Base-by-base conservation (phyloP, 2,797 vertebrate species). In the Cyclopterus lumpus region DNA sequence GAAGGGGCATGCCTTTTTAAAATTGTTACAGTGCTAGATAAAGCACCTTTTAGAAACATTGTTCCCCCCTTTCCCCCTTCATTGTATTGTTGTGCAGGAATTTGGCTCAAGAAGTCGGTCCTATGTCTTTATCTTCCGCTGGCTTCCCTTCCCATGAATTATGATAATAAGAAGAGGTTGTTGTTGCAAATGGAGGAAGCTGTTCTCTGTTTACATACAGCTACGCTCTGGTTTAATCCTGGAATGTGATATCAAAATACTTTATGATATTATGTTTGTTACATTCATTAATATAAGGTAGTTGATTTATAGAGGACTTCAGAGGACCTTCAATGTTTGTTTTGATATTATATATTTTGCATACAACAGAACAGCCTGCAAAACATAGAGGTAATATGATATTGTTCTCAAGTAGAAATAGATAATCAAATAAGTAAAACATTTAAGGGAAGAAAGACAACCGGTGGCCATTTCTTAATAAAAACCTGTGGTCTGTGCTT, bases 101-200 rank as follows among this genome's bases (percentile, higher is more conserved):
- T 85, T 34, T 68, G n/a, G 28, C 58, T 51, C 42, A 70, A 67
- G 8, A 73, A 75, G 77, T 70, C 63, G 18, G 24, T 67, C 46
- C 53, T 18, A 28, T 64, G 49, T 62, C 28, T 77, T 74, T 51
- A 48, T 83, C 81, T 22, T 73, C 79, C 36, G 16, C 78, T 80
- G 54, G 38, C 51, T 69, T 90, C 38, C 58, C 80, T 86, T 92
- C 84, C 86, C 91, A 89, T 82, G 79, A 89, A 83, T 80, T 84
- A 79, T 81, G 46, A 84, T 74, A 82, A 82, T 85, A 81, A 84
- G 79, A 83, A 74, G 55, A 67, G 49, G 40, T 46, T 90, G 83
- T 83, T 71, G 65, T 76, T 73, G 32, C 66, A 68, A 88, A 88
- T 67, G 38, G 74, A 74, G 55, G 63, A 67, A 79, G 62, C 34